Percentiles rank a stretch among this genome's conserved stretches.
Evolutionary conservation across 92 coral and sea anemone species (phyloP).

Genomic region (Actinostola sp.): DNA sequence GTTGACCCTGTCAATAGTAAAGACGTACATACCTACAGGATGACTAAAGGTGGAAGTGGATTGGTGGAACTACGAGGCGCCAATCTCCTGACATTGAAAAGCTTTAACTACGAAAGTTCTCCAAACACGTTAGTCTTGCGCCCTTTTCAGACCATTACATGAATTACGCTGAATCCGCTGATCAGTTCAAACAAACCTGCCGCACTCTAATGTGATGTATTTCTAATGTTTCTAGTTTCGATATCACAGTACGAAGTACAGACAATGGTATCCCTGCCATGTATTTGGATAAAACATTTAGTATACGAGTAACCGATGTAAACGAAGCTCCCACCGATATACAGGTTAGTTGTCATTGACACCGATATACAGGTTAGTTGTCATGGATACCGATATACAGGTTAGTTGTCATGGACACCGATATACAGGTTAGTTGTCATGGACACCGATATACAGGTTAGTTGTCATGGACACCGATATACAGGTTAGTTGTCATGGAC

Average conservation of each 20-base stretch:
- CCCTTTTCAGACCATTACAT: not conserved
- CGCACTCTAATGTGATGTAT: too few relatives aligned
- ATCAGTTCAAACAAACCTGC: too few relatives aligned
- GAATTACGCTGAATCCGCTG: not conserved
- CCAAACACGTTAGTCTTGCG: conserved; percentile 60
- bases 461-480: too few relatives aligned
- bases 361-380: too few relatives aligned
- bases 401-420: too few relatives aligned
- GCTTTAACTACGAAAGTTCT: conserved; percentile 77
- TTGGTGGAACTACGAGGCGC: conserved; percentile 81
- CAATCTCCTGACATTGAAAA: conserved; percentile 56
- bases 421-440: too few relatives aligned
- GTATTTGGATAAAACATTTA: conserved; percentile 67
- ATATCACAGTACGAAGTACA: conserved; percentile 80
- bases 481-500: too few relatives aligned
- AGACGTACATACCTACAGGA: conserved; percentile 80
- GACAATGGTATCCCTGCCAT: conserved; percentile 91
- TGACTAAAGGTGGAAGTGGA: conserved; percentile 74
- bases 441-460: too few relatives aligned
- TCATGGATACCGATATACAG: too few relatives aligned
- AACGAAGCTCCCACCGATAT: conserved; percentile 86
- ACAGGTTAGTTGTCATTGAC: too few relatives aligned
- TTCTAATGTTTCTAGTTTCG: conserved; percentile 67
- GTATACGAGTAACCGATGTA: conserved; percentile 71
- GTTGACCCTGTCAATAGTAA: conserved; percentile 75